A percentile compares a stretch with the other conserved stretches of the same genome.
Evolutionary conservation across 2,888 invertebrate species (phyloP).

Genomic region (Perizoma affinitatum): DNA sequence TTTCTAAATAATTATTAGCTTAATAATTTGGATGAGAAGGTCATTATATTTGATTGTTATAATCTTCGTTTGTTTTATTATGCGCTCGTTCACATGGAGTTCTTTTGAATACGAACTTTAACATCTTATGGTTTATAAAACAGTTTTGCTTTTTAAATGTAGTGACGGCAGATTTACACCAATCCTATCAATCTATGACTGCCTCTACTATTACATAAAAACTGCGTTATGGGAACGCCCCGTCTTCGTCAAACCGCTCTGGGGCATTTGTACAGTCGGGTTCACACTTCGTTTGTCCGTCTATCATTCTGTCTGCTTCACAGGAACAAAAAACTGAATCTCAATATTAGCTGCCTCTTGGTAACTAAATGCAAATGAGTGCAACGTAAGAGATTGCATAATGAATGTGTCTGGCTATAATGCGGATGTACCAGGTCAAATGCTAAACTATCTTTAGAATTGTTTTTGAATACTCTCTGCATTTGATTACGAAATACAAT

Average conservation of each 20-base stretch:
- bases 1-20: too few species aligned
- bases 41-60: too few species aligned
- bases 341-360: slow-evolving; percentile 26
- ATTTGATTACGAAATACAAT: not conserved
- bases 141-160: too few species aligned
- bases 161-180: not conserved
- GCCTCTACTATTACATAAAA: not conserved
- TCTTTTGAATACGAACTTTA: too few species aligned
- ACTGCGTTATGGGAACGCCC: too few species aligned
- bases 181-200: not conserved
- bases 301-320: not conserved
- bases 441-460: slow-evolving; percentile 8
- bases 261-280: too few species aligned
- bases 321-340: not conserved
- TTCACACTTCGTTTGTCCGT: not conserved
- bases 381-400: slow-evolving; percentile 30
- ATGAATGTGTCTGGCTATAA: slow-evolving; percentile 27
- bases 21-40: too few species aligned
- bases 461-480: slow-evolving; percentile 4
- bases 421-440: slow-evolving; percentile 26
- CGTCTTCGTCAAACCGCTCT: too few species aligned
- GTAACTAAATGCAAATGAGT: slow-evolving; percentile 28
- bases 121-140: too few species aligned
- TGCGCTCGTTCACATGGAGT: too few species aligned
- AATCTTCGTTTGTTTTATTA: too few species aligned